phyloP scores from a whole-genome alignment of 2,888 invertebrate genomes.

The Aphidoletes aphidimyza region DNA sequence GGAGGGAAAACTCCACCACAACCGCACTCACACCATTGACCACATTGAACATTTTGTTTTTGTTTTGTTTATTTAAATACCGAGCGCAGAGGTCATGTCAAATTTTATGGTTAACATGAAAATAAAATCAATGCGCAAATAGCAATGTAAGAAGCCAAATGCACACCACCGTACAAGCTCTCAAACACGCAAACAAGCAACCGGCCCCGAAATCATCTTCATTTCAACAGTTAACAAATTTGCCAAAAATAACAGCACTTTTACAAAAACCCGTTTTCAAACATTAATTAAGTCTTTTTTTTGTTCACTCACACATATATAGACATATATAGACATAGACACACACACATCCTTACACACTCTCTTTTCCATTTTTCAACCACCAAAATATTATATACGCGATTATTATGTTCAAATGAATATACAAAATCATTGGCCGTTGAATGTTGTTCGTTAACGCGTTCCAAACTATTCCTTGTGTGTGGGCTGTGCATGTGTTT shows the following conservation, averaged over 20 bases:
- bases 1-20: neutral
- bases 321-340: too few species aligned
- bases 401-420: neutral
- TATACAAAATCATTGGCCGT: neutral
- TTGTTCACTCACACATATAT: too few species aligned
- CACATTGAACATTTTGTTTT: too few species aligned
- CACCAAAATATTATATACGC: too few species aligned
- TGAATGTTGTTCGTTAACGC: neutral
- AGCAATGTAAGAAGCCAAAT: neutral
- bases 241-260: neutral
- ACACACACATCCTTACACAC: too few species aligned
- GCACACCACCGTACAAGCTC: neutral
- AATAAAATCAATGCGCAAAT: neutral
- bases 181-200: too few species aligned
- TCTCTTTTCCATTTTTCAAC: neutral
- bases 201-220: neutral
- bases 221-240: neutral
- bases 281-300: too few species aligned
- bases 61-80: neutral
- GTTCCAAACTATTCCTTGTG: too few species aligned
- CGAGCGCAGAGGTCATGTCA: neutral
- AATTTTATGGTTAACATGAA: neutral
- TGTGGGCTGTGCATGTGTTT: too few species aligned
- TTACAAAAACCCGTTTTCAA: neutral
- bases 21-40: neutral